These are phyloP conservation scores for Eustalomyia histrio DNA, from an alignment of 2,888 invertebrate genomes.

Conservation along the genomic window DNA sequence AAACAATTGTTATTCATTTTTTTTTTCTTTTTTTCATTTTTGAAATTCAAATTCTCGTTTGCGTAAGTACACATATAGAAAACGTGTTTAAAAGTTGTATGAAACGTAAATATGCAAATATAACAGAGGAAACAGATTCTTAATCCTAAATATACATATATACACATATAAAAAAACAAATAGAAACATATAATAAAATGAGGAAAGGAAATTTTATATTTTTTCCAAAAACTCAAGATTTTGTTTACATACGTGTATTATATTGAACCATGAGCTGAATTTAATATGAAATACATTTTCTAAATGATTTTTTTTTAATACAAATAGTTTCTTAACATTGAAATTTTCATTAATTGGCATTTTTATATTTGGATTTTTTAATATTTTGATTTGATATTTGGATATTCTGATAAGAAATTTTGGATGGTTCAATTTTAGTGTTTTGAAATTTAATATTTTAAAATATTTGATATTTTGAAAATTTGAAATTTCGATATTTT, in stretches of 20 bases:
- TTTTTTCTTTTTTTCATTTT: neutral
- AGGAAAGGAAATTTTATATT: neutral
- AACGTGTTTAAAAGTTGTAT: conserved; percentile 32
- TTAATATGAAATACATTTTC: neutral
- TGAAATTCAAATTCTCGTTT: conserved; percentile 5
- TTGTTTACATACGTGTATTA: too few species aligned
- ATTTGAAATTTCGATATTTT: too few species aligned
- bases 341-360: too few species aligned
- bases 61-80: neutral
- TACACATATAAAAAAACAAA: neutral
- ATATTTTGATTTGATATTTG: too few species aligned
- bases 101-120: conserved; percentile 33
- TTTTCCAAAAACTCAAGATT: conserved; percentile 6
- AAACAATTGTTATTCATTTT: conserved; percentile 32
- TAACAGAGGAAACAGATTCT: neutral
- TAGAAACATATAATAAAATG: neutral
- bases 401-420: too few species aligned
- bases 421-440: too few species aligned
- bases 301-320: neutral
- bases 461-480: too few species aligned
- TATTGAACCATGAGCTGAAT: neutral
- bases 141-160: neutral
- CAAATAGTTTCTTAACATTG: too few species aligned
- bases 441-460: too few species aligned
- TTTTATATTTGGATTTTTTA: too few species aligned